Evolutionary conservation across 2,113 vertebrate genomes (phyloP), one percentile per base, ranked within the genome.

Genomic region (Strix aluco): DNA sequence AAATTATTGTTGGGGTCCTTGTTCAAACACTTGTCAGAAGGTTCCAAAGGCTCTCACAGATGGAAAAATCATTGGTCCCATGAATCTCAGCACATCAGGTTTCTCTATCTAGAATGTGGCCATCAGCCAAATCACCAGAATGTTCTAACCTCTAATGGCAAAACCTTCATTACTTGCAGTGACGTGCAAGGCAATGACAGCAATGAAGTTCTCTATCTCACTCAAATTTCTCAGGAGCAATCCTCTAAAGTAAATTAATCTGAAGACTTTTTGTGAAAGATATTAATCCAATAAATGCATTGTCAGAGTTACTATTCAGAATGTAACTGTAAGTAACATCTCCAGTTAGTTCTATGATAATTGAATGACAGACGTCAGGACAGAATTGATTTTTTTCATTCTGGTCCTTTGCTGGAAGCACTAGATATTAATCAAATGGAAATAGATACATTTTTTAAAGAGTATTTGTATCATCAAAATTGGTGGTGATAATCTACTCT

Each of bases 101-200:
- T 70, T 82, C 61, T 74, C 52, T 12, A 34, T 15, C 18, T 36
- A 16, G 8, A 22, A 19, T 2, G 9, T 4, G 32, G 47, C 23
- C 52, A 86, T 18, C 32, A 70, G 16, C 36, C 85, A 81, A 77
- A 55, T 26, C 71, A 51, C 27, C 44, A 55, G 42, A n/a, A 59
- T 15, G 10, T 61, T 92, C 62, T 46, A 11, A 61, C 34, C 34
- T 44, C 34, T 36, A 21, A 44, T 0, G 3, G 36, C 13, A 87
- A 61, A 75, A 13, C 22, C 38, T 72, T 19, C 23, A 18, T 19
- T 58, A 61, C 13, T 27, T 30, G 26, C 40, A 66, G 40, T 10
- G 63, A 87, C 0, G 0, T 8, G 15, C 27, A 63, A 49, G 47
- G 49, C 34, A 52, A 23, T 4, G 10, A 78, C 30, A 59, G 61